Percentiles rank a stretch among this genome's conserved stretches.
Conservation (phyloP, 2,888 invertebrate species). For the Pinctada fucata region DNA sequence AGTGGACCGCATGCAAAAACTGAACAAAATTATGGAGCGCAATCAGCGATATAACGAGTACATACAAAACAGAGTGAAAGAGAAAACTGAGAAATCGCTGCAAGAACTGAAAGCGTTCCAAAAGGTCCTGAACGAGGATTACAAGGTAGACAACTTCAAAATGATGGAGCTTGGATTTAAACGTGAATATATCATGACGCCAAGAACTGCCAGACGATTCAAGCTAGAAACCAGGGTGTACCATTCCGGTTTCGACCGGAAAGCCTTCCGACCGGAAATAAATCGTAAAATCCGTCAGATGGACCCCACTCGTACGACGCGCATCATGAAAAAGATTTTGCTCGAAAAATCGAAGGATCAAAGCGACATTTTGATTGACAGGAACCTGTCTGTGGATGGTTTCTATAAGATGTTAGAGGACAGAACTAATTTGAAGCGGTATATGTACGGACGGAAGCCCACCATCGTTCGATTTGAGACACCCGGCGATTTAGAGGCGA, state of each 20-base stretch:
- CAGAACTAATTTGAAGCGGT: constrained; percentile 44
- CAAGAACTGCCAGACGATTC: constrained; percentile 45
- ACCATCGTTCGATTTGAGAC: constrained; percentile 18
- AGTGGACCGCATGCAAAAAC: constrained; percentile 38
- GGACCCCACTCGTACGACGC: constrained; percentile 50
- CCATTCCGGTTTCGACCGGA: constrained; percentile 54
- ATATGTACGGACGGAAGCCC: constrained; percentile 32
- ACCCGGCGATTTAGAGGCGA: neutral
- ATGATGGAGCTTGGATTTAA: constrained; percentile 56
- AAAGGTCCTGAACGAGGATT: constrained; percentile 49
- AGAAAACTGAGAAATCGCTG: constrained; percentile 46
- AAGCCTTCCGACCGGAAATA: constrained; percentile 51
- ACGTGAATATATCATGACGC: constrained; percentile 43
- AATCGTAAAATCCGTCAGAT: constrained; percentile 49
- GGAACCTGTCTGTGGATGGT: constrained; percentile 43
- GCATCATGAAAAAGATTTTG: constrained; percentile 45
- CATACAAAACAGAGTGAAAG: constrained; percentile 43
- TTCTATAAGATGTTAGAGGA: constrained; percentile 54
- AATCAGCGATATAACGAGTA: constrained; percentile 46
- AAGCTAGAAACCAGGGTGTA: constrained; percentile 55
- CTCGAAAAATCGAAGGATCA: constrained; percentile 43
- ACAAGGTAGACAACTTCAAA: constrained; percentile 52
- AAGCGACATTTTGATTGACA: constrained; percentile 51
- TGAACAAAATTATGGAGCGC: constrained; percentile 49
- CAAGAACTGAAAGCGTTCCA: constrained; percentile 51